Evolutionary conservation across 2,113 vertebrate genomes (phyloP).

Genomic region (Otus sunia): DNA sequence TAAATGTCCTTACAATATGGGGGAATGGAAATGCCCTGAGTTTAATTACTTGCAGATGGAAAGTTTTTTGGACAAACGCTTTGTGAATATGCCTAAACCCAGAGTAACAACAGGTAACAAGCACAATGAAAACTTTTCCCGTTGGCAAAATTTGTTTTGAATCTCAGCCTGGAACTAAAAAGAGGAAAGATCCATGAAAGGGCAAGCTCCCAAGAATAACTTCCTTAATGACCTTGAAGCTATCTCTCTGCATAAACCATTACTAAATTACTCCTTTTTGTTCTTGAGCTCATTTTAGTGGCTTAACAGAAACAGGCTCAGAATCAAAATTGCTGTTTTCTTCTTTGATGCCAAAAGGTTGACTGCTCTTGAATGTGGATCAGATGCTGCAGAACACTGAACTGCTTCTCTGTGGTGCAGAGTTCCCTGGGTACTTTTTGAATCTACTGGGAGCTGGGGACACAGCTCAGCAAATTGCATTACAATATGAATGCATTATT

Average conservation of each 20-base stretch:
- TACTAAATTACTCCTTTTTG: neutral
- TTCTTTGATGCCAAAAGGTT: neutral
- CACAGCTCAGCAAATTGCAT: neutral
- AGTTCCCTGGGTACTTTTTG: neutral
- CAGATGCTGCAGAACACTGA: neutral
- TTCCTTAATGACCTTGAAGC: conserved; percentile 31
- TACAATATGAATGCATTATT: neutral
- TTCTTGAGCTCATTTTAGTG: neutral
- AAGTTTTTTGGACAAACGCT: neutral
- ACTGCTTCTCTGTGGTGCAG: neutral
- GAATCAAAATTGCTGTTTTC: neutral
- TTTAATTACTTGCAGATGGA: neutral
- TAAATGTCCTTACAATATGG: neutral
- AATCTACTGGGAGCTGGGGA: neutral
- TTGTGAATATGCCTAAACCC: neutral
- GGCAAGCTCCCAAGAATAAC: conserved; percentile 25
- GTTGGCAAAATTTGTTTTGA: neutral
- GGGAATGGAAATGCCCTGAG: neutral
- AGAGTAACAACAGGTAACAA: conserved; percentile 25
- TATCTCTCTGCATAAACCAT: neutral
- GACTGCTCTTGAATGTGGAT: neutral
- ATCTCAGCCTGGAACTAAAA: neutral
- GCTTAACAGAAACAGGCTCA: neutral
- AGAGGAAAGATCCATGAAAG: neutral
- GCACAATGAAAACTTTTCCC: neutral